Conservation (phyloP, 2,113 vertebrate species). For the Bufo gargarizans region DNA sequence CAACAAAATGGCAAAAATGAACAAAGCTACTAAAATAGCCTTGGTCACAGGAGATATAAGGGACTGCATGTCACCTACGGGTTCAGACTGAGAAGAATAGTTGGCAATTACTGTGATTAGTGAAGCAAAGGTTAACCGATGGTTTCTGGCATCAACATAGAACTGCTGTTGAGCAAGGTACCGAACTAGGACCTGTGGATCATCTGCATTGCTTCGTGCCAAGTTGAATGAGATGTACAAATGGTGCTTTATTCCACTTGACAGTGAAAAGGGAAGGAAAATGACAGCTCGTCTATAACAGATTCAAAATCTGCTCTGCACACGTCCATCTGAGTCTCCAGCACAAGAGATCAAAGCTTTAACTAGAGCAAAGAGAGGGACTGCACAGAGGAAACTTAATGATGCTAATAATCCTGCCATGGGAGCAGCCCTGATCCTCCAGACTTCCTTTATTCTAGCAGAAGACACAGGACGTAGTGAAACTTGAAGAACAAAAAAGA, state of each 20-base stretch:
- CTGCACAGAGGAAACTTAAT: conserved; percentile 43
- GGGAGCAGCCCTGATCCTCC: conserved; percentile 49
- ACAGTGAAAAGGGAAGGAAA: conserved; percentile 49
- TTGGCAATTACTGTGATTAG: conserved; percentile 60
- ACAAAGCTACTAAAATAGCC: conserved; percentile 92
- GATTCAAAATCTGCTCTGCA: conserved; percentile 56
- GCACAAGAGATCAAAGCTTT: conserved; percentile 55
- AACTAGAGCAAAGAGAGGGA: conserved; percentile 53
- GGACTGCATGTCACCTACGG: conserved; percentile 91
- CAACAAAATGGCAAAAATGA: conserved; percentile 97
- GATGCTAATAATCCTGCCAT: conserved; percentile 43
- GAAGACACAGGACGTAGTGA: conserved; percentile 45
- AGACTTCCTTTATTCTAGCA: conserved; percentile 49
- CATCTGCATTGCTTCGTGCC: conserved; percentile 72
- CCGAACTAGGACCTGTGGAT: conserved; percentile 59
- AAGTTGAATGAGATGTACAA: conserved; percentile 61
- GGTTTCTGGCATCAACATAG: conserved; percentile 42
- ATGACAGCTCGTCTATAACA: conserved; percentile 49
- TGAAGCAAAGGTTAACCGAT: conserved; percentile 58
- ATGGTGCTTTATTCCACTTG: conserved; percentile 45
- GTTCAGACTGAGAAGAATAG: conserved; percentile 62
- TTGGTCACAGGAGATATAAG: conserved; percentile 95
- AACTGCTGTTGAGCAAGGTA: conserved; percentile 48
- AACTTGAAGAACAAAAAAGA: conserved; percentile 60
- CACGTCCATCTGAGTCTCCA: conserved; percentile 56